These are phyloP conservation scores for Origma solitaria DNA, from an alignment of 2,113 vertebrate genomes.

Conservation along the genomic window DNA sequence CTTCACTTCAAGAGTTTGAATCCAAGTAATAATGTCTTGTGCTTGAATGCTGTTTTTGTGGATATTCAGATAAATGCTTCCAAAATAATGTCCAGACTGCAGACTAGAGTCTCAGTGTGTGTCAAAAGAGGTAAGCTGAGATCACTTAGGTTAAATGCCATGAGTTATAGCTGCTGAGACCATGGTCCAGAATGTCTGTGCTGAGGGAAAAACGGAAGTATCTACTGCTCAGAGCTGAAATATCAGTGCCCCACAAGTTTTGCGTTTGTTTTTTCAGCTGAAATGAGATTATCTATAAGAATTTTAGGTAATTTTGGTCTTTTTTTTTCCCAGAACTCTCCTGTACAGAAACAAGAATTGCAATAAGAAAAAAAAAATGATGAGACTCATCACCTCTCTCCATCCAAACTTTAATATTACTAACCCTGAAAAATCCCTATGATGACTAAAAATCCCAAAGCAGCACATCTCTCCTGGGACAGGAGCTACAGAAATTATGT, in stretches of 20 bases:
- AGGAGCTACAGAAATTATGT: neutral
- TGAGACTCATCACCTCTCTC: neutral
- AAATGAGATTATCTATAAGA: neutral
- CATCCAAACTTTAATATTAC: neutral
- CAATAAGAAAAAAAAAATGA: neutral
- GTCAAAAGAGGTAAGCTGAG: neutral
- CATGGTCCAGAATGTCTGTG: neutral
- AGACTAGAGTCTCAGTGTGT: neutral
- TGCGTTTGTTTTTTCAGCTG: neutral
- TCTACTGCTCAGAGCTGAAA: neutral
- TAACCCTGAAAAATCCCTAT: neutral
- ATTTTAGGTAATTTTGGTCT: neutral
- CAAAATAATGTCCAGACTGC: neutral
- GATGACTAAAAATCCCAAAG: neutral
- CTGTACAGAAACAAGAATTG: neutral
- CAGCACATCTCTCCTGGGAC: neutral
- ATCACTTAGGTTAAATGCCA: neutral
- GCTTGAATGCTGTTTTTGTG: neutral
- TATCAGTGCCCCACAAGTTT: neutral
- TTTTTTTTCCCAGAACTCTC: accelerated
- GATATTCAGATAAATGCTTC: neutral
- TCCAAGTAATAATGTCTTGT: neutral
- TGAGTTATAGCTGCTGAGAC: neutral
- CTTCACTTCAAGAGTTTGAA: neutral
- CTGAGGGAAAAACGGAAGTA: neutral